Evolutionary conservation across 2,797 vertebrate species (phyloP), one percentile per base, ranked within the genome.

Genomic region (Spondyliosoma cantharus): DNA sequence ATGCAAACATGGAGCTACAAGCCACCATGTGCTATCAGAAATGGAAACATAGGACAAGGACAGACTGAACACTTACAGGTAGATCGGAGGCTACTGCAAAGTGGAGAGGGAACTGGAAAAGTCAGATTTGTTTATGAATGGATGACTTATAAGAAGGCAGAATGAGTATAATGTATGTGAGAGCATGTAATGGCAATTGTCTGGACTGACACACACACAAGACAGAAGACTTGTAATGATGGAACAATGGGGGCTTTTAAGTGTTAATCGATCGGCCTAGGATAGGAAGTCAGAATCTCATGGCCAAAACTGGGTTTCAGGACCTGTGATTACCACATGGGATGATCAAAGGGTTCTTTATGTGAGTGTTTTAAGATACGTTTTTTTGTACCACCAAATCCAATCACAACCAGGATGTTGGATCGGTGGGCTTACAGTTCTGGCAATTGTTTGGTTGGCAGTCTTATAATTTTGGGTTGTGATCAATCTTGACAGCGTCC

Each of bases 1-100:
- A 82, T 27, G 63, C 59, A 50, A 67, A 79, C 62, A 56, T 85
- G 83, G 67, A 68, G 68, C 56, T 45, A n/a, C 76, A 37, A 8
- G 67, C 74, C 80, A 81, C 50, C 50, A 56, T 59, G 42, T 17
- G 63, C 46, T 49, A 48, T 52, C 56, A 49, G 49, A 14, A 63
- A 48, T 53, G 60, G 29, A 62, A 65, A 77, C 54, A 46, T 63
- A 50, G 12, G 17, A 16, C 32, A 63, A 81, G 43, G 64, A 79
- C 19, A 20, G 53, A 50, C 42, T 43, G 8, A 20, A 64, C 25
- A 45, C n/a, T 54, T 69, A 71, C 50, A 59, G 54, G 50, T 15
- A 59, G 45, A 58, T 13, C n/a, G 59, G 24, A 73, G 22, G 8
- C 48, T 49, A 15, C 19, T 29, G 25, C 15, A 1, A 57, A 32